Conservation (phyloP, 2,113 vertebrate genomes). For the Amblyopsis rosae region DNA sequence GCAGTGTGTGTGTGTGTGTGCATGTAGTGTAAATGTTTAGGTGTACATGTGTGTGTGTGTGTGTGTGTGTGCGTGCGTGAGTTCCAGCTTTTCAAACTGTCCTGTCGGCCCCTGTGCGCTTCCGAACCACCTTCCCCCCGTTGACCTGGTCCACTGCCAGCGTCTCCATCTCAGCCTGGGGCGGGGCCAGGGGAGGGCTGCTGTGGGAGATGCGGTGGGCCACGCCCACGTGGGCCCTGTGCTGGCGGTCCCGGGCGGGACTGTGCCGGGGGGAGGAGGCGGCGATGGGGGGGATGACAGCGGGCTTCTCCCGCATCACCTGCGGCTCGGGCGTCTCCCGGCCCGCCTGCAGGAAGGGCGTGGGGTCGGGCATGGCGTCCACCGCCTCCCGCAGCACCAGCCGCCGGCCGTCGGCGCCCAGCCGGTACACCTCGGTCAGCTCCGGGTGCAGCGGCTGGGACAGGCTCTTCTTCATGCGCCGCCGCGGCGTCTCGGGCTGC, state of each 20-base stretch:
- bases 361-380: conserved; percentile 96
- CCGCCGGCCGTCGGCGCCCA: conserved; percentile 85
- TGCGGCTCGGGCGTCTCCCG: conserved; percentile 79
- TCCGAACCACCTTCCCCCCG: conserved; percentile 84
- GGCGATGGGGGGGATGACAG: conserved; percentile 90
- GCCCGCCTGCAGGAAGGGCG: conserved; percentile 87
- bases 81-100: conserved; percentile 81
- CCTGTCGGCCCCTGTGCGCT: conserved; percentile 91
- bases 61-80: conserved; percentile 16
- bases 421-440: conserved; percentile 90
- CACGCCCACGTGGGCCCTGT: conserved; percentile 88
- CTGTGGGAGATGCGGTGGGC: conserved; percentile 89
- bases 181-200: conserved; percentile 58
- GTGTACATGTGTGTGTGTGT: conserved; percentile 24
- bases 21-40: not conserved
- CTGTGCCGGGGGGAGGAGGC: conserved; percentile 78
- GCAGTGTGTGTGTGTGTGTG: conserved; percentile 44
- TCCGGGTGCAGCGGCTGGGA: conserved; percentile 93
- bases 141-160: conserved; percentile 93
- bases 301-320: conserved; percentile 84
- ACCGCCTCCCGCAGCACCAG: conserved; percentile 86
- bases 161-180: conserved; percentile 84
- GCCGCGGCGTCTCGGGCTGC: conserved; percentile 83
- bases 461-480: conserved; percentile 95
- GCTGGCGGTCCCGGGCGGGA: conserved; percentile 84